Evolutionary conservation across 1,140 invertebrate genomes (phyloP).

Genomic region (Onthophagus taurus): DNA sequence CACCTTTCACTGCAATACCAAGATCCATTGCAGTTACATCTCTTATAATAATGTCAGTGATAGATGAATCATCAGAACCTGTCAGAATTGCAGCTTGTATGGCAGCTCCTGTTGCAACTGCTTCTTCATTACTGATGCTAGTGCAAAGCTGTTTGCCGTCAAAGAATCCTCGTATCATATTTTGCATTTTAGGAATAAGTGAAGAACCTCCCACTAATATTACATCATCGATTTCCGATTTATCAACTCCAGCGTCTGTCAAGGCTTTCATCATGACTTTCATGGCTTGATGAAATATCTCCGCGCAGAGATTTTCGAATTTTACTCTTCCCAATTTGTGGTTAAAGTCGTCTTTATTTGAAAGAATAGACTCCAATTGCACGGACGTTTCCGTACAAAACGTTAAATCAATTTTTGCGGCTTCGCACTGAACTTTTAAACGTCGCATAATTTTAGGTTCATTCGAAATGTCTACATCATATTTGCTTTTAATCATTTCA

Average conservation of each 20-base stretch:
- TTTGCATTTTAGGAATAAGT: constrained; percentile 95
- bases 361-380: constrained; percentile 86
- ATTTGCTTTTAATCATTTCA: constrained; percentile 87
- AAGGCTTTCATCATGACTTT: constrained; percentile 93
- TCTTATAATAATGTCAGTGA: not conserved
- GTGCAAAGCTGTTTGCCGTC: constrained; percentile 56
- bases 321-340: constrained; percentile 73
- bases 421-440: constrained; percentile 93
- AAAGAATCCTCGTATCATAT: constrained; percentile 92
- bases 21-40: too few species aligned
- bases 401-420: constrained; percentile 93
- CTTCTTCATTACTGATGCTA: constrained; percentile 44
- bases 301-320: constrained; percentile 86
- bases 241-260: constrained; percentile 88
- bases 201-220: constrained; percentile 98
- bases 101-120: constrained; percentile 49
- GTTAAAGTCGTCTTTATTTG: constrained; percentile 55
- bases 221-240: constrained; percentile 93
- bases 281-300: constrained; percentile 90
- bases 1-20: too few species aligned
- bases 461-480: constrained; percentile 87
- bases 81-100: constrained; percentile 38
- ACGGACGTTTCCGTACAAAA: constrained; percentile 90
- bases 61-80: not conserved
- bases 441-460: constrained; percentile 96